Conservation (phyloP, 2,888 invertebrate genomes). For the Spilarctia lutea region DNA sequence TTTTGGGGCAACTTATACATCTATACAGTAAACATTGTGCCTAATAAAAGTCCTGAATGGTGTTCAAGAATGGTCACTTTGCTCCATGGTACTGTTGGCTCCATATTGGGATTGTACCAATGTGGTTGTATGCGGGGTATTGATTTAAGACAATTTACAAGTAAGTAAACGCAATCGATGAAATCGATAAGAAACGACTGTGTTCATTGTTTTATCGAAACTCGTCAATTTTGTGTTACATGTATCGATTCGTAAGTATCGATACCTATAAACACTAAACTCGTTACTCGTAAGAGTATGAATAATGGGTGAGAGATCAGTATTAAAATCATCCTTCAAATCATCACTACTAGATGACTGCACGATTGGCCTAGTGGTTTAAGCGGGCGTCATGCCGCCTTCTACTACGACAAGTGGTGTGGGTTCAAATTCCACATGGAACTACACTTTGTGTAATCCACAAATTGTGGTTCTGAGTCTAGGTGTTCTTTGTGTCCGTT, state of each 20-base stretch:
- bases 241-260: not conserved
- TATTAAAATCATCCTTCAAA: too few species aligned
- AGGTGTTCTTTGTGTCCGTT: too few species aligned
- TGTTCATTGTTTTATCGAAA: not conserved
- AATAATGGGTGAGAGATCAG: not conserved
- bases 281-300: not conserved
- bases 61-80: conserved; percentile 72
- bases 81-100: conserved; percentile 71
- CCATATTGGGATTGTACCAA: conserved; percentile 66
- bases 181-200: not conserved
- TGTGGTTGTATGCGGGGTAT: conserved; percentile 60
- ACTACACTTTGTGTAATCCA: too few species aligned
- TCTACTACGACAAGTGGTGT: too few species aligned
- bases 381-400: too few species aligned
- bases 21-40: conserved; percentile 47
- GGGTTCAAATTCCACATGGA: too few species aligned
- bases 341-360: too few species aligned
- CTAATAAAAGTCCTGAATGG: conserved; percentile 69
- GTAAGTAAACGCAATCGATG: conserved; percentile 55
- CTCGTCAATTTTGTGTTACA: not conserved
- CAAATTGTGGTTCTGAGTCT: too few species aligned
- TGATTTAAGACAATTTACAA: conserved; percentile 57
- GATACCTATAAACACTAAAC: not conserved
- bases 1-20: conserved; percentile 72
- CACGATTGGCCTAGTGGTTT: too few species aligned